Base-by-base conservation (phyloP, 2,888 invertebrate species). In the Ctenicera cuprea region DNA sequence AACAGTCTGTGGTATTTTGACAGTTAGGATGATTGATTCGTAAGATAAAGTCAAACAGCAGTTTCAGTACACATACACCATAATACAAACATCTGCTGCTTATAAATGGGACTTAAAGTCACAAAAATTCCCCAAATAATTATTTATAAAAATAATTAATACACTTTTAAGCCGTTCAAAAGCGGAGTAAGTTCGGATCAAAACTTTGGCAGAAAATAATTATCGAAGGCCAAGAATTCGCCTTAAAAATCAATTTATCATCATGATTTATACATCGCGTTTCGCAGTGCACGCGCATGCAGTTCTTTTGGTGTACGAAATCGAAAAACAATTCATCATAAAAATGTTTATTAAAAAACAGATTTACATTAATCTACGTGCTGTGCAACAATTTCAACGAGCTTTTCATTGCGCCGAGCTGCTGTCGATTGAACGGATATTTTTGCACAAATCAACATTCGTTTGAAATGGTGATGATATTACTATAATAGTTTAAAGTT, bases 21-120 rank as follows among this genome's bases (percentile, higher is more conserved):
- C 74, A 74, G 61, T 71, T 71, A 69, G 61, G 65, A 71, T 74
- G 74, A 74, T 74, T 74, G 74, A 74, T 74, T 67, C 54, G 43
- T 52, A 38, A 66, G 74, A 74, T 74, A 59, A 70, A 71, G 61
- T 65, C 63, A 69, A 68, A 59, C 63, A 69, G 61, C 73, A 68
- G 68, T 73, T 73, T 63, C 33, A 68, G 54, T 62, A 73, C 73
- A 48, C 63, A 73, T 63, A 68, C 62, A 63, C 63, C 57, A 72
- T 33, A 59, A 33, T 38, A 64, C 52, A 67, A 73, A 63, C 70
- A 70, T 52, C 70, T 70, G 70, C 70, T 67, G 22, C 68, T 50
- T 37, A 68, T 63, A 63, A 54, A 65, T 52, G 61, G 57, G n/a
- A 22, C n/a, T 14, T 61, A 20, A 26, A 18, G 18, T 18, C 12